These are phyloP conservation scores for Paradoxurus hermaphroditus DNA, from an alignment of 2,113 vertebrate species.

Conservation along the genomic window DNA sequence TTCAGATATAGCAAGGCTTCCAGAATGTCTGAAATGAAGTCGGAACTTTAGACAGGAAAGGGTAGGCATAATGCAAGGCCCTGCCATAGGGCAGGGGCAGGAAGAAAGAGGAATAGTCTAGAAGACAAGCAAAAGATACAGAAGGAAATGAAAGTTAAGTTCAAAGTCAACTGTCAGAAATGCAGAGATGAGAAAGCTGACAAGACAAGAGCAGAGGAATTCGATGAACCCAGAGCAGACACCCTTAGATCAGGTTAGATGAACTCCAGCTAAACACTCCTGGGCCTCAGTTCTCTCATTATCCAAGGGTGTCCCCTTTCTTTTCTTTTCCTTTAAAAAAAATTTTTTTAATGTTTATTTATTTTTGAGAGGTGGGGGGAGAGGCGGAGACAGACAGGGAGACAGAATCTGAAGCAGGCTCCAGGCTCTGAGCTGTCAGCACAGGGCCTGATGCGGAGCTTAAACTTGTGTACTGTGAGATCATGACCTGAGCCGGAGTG, in stretches of 20 bases:
- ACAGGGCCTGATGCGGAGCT: no score
- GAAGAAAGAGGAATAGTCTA: not conserved
- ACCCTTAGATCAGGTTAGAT: not conserved
- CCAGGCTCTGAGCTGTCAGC: no score
- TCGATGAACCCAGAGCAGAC: not conserved
- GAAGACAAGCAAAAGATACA: not conserved
- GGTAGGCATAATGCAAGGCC: not conserved
- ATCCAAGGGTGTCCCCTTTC: rapidly evolving
- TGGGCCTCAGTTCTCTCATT: not conserved
- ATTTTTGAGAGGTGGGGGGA: no score
- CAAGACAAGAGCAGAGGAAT: not conserved
- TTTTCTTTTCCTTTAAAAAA: no score
- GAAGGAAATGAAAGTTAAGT: not conserved
- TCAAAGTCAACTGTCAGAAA: not conserved
- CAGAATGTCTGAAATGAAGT: not conserved
- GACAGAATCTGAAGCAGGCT: no score
- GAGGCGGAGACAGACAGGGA: no score
- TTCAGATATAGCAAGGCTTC: not conserved
- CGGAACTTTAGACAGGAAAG: not conserved
- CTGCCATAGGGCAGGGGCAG: not conserved
- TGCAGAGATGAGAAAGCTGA: not conserved
- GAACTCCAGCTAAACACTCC: not conserved
- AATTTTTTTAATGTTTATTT: no score
- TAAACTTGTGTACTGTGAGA: no score
- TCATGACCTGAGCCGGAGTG: no score